Evolutionary conservation across 2,888 invertebrate species (phyloP), one percentile per base, ranked within the genome.

Genomic region (Leptarthrus brevirostris): DNA sequence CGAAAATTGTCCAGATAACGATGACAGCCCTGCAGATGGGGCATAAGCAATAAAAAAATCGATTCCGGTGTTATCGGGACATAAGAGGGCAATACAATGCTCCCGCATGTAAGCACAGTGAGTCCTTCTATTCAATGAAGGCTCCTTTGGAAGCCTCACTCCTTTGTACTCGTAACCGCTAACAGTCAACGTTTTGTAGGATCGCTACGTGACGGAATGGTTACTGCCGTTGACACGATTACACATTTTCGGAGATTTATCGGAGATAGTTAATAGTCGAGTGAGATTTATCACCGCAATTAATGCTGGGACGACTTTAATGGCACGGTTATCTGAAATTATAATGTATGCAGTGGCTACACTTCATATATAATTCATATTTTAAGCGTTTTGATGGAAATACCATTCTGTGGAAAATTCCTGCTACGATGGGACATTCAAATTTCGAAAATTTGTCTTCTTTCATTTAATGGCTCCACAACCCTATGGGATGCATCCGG

Each of bases 151-250:
- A 64, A 0, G 12, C 12, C 44, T 47, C 49, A 49, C 12, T 24
- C 20, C 22, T 14, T n/a, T n/a, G 22, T 18, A 64, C 44, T 44
- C 36, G 20, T 64, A 44, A 64, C 47, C 44, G 44, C 24, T 3
- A 44, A 40, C 44, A 44, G 40, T 64, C 36, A 24, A 64, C 44
- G 14, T 64, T 40, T 36, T 47, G n/a, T 18, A 2, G 2, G 24
- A 10, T n/a, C 47, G 47, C 64, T 20, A 44, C 20, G 64, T 64
- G 44, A 64, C 44, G 64, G 44, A 40, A 26, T 22, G 47, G 44
- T 64, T 64, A 64, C 64, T 64, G 64, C 44, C 64, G 44, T 64
- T 64, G 64, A 64, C 64, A 64, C 64, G 64, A 64, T 64, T 64
- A 64, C 64, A 64, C 64, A 64, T 64, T 64, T 64, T 64, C 64